These are phyloP conservation scores for Ophraella communa DNA, from an alignment of 2,888 invertebrate species.

Conservation along the genomic window DNA sequence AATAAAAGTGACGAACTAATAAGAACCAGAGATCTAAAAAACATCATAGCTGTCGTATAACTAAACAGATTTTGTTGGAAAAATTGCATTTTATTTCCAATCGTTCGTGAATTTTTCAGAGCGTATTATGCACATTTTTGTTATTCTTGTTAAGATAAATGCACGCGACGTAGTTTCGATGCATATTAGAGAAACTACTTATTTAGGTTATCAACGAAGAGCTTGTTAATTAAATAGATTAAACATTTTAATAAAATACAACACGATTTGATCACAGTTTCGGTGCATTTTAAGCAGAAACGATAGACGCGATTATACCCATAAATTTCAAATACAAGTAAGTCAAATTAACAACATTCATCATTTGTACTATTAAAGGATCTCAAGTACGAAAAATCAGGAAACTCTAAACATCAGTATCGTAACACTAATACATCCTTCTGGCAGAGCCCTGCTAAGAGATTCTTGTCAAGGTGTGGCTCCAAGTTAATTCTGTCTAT, in stretches of 20 bases:
- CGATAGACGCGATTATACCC: no score
- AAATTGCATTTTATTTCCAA: constrained; percentile 27
- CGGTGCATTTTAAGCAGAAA: not conserved
- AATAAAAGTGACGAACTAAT: constrained; percentile 5
- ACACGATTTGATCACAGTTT: not conserved
- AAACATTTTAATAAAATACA: not conserved
- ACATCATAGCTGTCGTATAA: constrained; percentile 14
- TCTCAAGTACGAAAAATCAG: no score
- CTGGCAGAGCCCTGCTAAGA: no score
- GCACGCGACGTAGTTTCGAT: constrained; percentile 19
- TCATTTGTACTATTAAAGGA: no score
- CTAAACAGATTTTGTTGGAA: constrained; percentile 5
- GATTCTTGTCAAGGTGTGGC: no score
- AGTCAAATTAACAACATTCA: no score
- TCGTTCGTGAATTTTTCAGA: constrained; percentile 37
- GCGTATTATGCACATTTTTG: constrained; percentile 30
- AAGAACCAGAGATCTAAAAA: constrained; percentile 1
- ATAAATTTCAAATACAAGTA: no score
- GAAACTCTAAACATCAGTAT: no score
- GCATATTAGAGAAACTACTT: constrained; percentile 18
- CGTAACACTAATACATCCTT: no score
- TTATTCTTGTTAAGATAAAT: constrained; percentile 9
- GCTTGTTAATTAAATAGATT: constrained; percentile 3
- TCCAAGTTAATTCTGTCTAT: no score
- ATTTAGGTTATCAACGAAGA: constrained; percentile 16